Conservation (phyloP, 2,797 vertebrate genomes). For the Peromyscus attwateri region DNA sequence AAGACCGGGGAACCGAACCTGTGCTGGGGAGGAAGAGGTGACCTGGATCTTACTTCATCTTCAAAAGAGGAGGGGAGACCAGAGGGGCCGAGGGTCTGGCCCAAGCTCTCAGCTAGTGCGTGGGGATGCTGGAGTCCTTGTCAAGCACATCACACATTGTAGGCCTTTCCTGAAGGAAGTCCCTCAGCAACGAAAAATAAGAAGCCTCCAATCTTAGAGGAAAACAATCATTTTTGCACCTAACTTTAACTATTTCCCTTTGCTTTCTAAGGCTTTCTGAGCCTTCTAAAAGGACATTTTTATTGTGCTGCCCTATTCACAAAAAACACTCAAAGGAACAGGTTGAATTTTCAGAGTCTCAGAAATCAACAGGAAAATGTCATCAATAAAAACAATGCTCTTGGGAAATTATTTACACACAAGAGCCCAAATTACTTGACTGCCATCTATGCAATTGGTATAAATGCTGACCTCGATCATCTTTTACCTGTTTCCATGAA, state of each 20-base stretch:
- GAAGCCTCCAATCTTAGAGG: not conserved
- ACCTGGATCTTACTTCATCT: constrained; percentile 46
- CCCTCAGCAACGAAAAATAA: constrained; percentile 3
- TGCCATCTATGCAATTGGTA: not conserved
- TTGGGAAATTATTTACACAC: constrained; percentile 67
- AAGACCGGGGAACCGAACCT: not conserved
- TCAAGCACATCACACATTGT: constrained; percentile 27
- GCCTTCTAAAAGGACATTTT: constrained; percentile 49
- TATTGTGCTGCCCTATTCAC: constrained; percentile 33
- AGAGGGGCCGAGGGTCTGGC: not conserved
- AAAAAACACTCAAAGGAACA: constrained; percentile 75
- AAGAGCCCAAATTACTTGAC: constrained; percentile 45
- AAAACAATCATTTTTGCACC: constrained; percentile 11
- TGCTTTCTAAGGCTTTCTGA: not conserved
- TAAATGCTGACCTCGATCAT: constrained; percentile 11
- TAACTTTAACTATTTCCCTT: constrained; percentile 17
- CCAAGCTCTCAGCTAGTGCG: constrained; percentile 60
- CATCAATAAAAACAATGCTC: constrained; percentile 64
- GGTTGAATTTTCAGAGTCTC: constrained; percentile 75
- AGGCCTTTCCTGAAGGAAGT: not conserved
- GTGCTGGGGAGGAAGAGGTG: not conserved
- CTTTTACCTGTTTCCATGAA: not conserved
- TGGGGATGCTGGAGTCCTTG: constrained; percentile 1
- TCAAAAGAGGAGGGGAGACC: constrained; percentile 22
- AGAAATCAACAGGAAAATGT: constrained; percentile 75